phyloP scores from a whole-genome alignment of 2,113 vertebrate species.

The Pygoscelis adeliae region DNA sequence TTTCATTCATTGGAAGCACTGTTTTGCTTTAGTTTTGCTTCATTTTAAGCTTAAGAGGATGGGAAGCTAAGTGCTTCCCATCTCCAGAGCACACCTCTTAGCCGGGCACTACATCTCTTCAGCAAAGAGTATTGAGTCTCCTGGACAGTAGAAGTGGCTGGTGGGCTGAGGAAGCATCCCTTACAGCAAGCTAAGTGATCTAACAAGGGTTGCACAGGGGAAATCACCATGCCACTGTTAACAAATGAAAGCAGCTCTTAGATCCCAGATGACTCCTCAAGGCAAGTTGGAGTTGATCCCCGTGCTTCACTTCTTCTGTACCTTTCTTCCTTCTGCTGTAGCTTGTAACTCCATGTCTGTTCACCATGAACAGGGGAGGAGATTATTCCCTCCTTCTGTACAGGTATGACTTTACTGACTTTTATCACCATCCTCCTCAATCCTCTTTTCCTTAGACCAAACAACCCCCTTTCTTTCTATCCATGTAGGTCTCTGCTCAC shows the following conservation, averaged over 20 bases:
- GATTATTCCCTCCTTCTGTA: background rate
- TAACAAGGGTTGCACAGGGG: background rate
- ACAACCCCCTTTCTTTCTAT: background rate
- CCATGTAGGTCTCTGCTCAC: background rate
- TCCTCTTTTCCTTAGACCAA: background rate
- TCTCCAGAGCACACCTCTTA: background rate
- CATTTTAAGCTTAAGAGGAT: background rate
- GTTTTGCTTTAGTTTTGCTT: background rate
- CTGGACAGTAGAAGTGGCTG: background rate
- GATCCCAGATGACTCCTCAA: background rate
- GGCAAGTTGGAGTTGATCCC: background rate
- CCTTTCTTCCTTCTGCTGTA: background rate
- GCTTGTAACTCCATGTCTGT: fast-evolving
- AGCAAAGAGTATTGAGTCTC: background rate
- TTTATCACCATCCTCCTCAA: background rate
- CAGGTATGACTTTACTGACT: background rate
- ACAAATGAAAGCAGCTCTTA: background rate
- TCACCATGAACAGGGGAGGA: background rate
- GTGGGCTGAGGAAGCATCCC: background rate
- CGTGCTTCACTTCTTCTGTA: background rate
- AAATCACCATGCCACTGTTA: fast-evolving
- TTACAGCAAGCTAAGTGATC: fast-evolving
- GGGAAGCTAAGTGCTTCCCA: background rate
- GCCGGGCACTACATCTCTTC: background rate
- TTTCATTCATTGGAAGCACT: background rate